phyloP scores from a whole-genome alignment of 2,888 invertebrate genomes.

The Eupithecia abbreviata region DNA sequence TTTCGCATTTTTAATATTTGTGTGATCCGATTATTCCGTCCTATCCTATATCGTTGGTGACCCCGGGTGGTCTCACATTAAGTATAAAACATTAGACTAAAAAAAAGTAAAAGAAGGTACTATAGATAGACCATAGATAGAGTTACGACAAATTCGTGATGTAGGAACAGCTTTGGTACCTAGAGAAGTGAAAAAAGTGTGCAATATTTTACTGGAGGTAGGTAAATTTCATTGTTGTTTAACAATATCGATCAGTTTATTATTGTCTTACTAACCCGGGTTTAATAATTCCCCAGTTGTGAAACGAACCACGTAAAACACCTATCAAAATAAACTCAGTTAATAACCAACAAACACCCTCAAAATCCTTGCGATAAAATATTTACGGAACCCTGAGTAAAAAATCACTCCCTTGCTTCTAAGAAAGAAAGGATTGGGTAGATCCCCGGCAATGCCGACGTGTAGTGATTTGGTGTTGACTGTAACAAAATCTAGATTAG shows the following conservation, averaged over 20 bases:
- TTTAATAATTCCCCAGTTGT: background rate
- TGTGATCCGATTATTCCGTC: too few relatives aligned
- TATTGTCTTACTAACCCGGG: background rate
- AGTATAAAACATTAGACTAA: too few relatives aligned
- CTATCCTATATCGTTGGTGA: too few relatives aligned
- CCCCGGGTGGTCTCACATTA: too few relatives aligned
- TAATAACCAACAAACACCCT: background rate
- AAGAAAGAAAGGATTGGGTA: background rate
- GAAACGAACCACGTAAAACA: background rate
- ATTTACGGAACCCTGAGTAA: background rate
- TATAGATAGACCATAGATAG: too few relatives aligned
- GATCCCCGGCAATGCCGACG: background rate
- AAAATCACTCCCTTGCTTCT: background rate
- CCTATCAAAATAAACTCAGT: background rate
- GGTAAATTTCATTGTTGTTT: background rate
- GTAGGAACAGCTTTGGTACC: too few relatives aligned
- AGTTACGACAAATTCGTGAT: too few relatives aligned
- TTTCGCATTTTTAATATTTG: too few relatives aligned
- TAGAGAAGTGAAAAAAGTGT: too few relatives aligned
- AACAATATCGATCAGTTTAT: background rate
- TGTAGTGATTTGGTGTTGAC: background rate
- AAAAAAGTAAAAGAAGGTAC: too few relatives aligned
- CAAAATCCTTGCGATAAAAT: background rate
- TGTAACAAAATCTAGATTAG: background rate
- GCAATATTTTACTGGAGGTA: too few relatives aligned